A percentile compares a stretch with the other conserved stretches of the same genome.
These are phyloP conservation scores for Macropis europaea DNA, from an alignment of 2,888 invertebrate species.

Conservation along the genomic window DNA sequence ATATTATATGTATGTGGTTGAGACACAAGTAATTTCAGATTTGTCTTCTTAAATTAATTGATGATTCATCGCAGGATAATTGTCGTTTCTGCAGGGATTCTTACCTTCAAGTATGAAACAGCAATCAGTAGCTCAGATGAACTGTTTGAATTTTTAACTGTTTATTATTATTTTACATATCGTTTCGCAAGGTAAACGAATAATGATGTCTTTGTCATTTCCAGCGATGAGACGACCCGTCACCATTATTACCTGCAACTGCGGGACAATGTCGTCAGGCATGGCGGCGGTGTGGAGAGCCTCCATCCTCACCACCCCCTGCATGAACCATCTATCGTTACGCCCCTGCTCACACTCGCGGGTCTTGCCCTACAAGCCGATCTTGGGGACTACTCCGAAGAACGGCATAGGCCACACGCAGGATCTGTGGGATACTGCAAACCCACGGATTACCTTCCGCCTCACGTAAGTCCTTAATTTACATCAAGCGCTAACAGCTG, in stretches of 20 bases:
- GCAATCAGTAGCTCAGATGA: no score
- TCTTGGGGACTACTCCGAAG: slow-evolving; percentile 88
- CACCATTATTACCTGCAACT: slow-evolving; percentile 97
- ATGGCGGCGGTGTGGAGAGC: slow-evolving; percentile 79
- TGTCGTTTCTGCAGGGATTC: no score
- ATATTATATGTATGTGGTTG: no score
- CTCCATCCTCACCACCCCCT: slow-evolving; percentile 78
- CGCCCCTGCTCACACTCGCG: slow-evolving; percentile 89
- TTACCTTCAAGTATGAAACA: no score
- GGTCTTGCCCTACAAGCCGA: slow-evolving; percentile 96
- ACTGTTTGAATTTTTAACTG: no score
- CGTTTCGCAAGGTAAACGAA: neutral
- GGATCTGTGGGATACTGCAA: slow-evolving; percentile 85
- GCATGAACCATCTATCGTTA: slow-evolving; percentile 85
- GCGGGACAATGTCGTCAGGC: slow-evolving; percentile 89
- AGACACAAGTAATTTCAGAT: no score
- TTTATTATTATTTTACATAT: no score
- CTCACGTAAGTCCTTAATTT: slow-evolving; percentile 80
- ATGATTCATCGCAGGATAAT: no score
- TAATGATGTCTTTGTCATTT: slow-evolving; percentile 36
- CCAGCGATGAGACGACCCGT: slow-evolving; percentile 93
- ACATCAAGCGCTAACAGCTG: no score
- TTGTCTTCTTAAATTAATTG: no score
- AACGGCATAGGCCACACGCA: slow-evolving; percentile 76
- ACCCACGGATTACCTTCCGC: slow-evolving; percentile 92